phyloP scores from a whole-genome alignment of 2,888 invertebrate species.

The Embidobia sp. region DNA sequence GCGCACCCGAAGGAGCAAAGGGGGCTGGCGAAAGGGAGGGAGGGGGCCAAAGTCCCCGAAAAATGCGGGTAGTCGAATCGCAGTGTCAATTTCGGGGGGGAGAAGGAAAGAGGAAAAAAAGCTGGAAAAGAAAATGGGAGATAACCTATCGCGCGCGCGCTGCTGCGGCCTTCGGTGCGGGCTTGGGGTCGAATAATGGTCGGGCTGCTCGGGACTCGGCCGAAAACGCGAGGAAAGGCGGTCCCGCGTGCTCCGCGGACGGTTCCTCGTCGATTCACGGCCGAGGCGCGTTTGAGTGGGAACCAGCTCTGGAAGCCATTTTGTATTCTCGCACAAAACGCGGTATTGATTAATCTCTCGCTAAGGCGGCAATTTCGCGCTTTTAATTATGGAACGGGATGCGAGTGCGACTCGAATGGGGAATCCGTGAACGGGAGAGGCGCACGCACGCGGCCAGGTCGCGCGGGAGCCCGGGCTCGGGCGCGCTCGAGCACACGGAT shows the following conservation, averaged over 20 bases:
- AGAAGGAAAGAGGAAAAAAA: too few species aligned
- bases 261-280: background rate
- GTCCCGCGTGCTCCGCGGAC: background rate
- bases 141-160: conserved; percentile 34
- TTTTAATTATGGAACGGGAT: conserved; percentile 41
- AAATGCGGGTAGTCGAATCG: too few species aligned
- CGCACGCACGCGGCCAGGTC: background rate
- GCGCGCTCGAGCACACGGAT: conserved; percentile 65
- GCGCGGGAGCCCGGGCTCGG: conserved; percentile 16
- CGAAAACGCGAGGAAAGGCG: background rate
- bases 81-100: too few species aligned
- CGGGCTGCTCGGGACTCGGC: too few species aligned
- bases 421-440: background rate
- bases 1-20: too few species aligned
- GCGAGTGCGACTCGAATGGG: conserved; percentile 28
- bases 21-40: too few species aligned
- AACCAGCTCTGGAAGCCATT: conserved; percentile 76
- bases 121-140: conserved; percentile 13
- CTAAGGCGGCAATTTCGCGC: conserved; percentile 70
- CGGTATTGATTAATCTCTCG: conserved; percentile 81
- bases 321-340: conserved; percentile 79
- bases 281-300: conserved; percentile 38
- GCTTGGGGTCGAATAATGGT: background rate
- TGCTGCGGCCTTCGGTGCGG: background rate
- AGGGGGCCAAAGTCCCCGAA: too few species aligned